phyloP scores from a whole-genome alignment of 1,140 invertebrate species.

The Proales similis region DNA sequence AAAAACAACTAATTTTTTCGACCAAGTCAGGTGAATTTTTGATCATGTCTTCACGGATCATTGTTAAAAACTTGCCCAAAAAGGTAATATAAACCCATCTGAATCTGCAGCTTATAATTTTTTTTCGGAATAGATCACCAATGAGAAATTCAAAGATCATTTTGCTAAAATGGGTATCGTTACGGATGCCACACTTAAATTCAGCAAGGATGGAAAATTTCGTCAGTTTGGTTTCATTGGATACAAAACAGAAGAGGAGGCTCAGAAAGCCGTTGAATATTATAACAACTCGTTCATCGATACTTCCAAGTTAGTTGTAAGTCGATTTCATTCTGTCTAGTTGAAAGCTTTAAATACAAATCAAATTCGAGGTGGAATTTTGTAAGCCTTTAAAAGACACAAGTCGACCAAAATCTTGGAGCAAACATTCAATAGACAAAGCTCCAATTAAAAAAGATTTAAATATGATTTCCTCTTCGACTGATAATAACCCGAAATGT shows the following conservation, averaged over 20 bases:
- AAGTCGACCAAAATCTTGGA: slow-evolving; percentile 80
- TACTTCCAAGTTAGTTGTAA: slow-evolving; percentile 62
- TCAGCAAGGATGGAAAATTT: slow-evolving; percentile 78
- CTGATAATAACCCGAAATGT: slow-evolving; percentile 39
- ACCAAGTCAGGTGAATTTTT: no score
- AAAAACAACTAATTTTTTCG: no score
- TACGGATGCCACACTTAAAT: slow-evolving; percentile 85
- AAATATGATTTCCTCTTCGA: no score
- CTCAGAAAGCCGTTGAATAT: slow-evolving; percentile 64
- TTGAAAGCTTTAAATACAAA: background rate
- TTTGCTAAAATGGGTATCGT: slow-evolving; percentile 51
- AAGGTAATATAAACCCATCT: background rate
- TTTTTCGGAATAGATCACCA: slow-evolving; percentile 2
- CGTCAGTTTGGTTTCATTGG: slow-evolving; percentile 85
- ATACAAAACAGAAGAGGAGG: slow-evolving; percentile 70
- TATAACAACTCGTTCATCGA: slow-evolving; percentile 77
- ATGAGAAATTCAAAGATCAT: slow-evolving; percentile 14
- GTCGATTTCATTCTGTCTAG: background rate
- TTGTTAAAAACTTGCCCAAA: slow-evolving; percentile 36
- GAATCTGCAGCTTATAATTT: background rate
- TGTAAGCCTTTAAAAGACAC: slow-evolving; percentile 70
- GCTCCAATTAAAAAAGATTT: slow-evolving; percentile 39
- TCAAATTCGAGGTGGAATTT: no score
- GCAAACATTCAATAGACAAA: slow-evolving; percentile 53
- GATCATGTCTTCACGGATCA: slow-evolving; percentile 29